Conservation (phyloP, 2,797 vertebrate species). For the Danio choprae region DNA sequence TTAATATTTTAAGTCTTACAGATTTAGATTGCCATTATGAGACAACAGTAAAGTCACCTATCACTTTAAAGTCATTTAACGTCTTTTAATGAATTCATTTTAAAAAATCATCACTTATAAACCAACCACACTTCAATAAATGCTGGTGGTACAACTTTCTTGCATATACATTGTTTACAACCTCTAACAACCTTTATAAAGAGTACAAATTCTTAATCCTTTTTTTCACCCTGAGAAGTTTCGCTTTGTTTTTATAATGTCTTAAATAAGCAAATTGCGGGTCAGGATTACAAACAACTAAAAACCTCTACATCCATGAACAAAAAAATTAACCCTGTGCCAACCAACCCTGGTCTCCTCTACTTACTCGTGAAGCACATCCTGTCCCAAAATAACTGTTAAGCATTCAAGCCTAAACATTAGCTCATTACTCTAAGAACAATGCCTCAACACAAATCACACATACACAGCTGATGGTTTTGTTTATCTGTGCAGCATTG, state of each 20-base stretch:
- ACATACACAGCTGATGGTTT: slow-evolving; percentile 24
- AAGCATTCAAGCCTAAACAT: slow-evolving; percentile 26
- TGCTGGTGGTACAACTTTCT: too few relatives aligned
- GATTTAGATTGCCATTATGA: too few relatives aligned
- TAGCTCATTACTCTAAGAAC: slow-evolving; percentile 31
- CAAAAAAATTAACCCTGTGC: background rate
- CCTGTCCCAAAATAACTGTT: slow-evolving; percentile 17
- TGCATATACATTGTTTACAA: too few relatives aligned
- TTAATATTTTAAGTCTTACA: too few relatives aligned
- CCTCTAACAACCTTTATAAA: too few relatives aligned
- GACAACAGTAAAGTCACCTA: too few relatives aligned
- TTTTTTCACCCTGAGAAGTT: too few relatives aligned
- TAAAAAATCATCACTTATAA: too few relatives aligned
- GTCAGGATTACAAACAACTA: background rate
- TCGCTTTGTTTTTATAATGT: background rate
- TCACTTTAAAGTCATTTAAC: too few relatives aligned
- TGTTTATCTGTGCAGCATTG: slow-evolving; percentile 39
- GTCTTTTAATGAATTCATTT: too few relatives aligned
- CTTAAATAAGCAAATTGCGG: background rate
- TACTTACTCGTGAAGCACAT: background rate
- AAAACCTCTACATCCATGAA: background rate
- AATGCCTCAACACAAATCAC: slow-evolving; percentile 37
- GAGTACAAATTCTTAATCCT: too few relatives aligned
- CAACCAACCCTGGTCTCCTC: background rate
- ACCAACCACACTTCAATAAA: too few relatives aligned